Base-by-base conservation (phyloP, 2,888 invertebrate genomes). In the Limnephilus auricula region DNA sequence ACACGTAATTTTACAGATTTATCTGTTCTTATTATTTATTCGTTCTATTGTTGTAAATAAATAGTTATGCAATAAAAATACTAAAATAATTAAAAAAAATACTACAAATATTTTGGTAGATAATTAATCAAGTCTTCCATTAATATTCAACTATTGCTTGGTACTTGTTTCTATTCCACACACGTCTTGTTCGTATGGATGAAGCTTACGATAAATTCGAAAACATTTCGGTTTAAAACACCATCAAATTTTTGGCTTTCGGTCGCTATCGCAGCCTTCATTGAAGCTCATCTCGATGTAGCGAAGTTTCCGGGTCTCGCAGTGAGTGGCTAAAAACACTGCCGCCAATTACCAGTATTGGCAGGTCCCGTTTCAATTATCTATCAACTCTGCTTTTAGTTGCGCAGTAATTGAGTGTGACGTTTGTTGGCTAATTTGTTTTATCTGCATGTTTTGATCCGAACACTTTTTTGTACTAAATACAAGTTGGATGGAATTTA, bases 391-490 rank as follows among this genome's bases (percentile, higher is more conserved):
- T n/a, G 65, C 25, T 65, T 85, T 85, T 84, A 37, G 84, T 85
- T 85, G 25, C 10, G n/a, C 85, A 85, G 30, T 85, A 37, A 85
- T 85, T 40, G 85, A 85, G 85, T 85, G 85, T 45, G 40, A 9
- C n/a, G n/a, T 85, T 85, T 85, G 85, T 30, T 32, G 32, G 31
- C 32, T 80, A 80, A 80, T 80, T 80, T 80, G 80, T 80, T 80
- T 80, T 18, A 25, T 65, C 25, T 25, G 9, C 25, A 65, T 65
- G 25, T 65, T 65, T 50, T 65, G 6, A 25, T 65, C 9, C 65
- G 65, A 65, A n/a, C 25, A 65, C 9, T 65, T 65, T 50, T 65
- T 25, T 6, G 18, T 65, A 65, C 50, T 65, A 6, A 25, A 65
- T 65, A 65, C 50, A 0, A 25, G 50, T 50, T 50, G 4, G 50